These are phyloP conservation scores for Colius striatus DNA, from an alignment of 2,113 vertebrate species.

Conservation along the genomic window DNA sequence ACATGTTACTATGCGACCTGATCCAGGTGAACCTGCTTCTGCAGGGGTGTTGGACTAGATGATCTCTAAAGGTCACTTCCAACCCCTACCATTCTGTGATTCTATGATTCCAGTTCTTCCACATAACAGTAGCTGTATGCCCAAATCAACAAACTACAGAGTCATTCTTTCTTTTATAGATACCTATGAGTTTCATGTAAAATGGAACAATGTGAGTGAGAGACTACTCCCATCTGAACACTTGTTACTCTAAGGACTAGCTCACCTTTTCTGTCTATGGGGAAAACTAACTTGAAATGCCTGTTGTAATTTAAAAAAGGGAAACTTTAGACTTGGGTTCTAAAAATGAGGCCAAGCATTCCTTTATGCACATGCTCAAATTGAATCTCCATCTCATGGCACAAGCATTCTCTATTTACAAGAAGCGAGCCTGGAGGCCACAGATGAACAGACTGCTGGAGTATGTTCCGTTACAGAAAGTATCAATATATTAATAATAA, in stretches of 20 bases:
- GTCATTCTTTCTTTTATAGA: background rate
- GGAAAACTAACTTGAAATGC: background rate
- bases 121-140: background rate
- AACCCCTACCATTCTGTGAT: too few species aligned
- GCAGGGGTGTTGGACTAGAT: too few species aligned
- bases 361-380: background rate
- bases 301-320: background rate
- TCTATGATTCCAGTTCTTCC: background rate
- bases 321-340: background rate
- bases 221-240: background rate
- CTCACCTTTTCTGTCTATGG: background rate
- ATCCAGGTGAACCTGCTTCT: too few species aligned
- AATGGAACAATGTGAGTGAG: background rate
- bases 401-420: accelerated
- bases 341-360: background rate
- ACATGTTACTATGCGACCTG: too few species aligned
- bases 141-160: background rate
- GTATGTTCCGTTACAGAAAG: background rate
- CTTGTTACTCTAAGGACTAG: background rate
- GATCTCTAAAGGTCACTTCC: too few species aligned
- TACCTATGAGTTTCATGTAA: background rate
- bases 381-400: background rate
- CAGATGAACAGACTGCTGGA: background rate
- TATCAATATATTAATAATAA: background rate
- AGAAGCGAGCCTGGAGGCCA: background rate